phyloP scores from a whole-genome alignment of 2,888 invertebrate species.

The Microplitis manilae region DNA sequence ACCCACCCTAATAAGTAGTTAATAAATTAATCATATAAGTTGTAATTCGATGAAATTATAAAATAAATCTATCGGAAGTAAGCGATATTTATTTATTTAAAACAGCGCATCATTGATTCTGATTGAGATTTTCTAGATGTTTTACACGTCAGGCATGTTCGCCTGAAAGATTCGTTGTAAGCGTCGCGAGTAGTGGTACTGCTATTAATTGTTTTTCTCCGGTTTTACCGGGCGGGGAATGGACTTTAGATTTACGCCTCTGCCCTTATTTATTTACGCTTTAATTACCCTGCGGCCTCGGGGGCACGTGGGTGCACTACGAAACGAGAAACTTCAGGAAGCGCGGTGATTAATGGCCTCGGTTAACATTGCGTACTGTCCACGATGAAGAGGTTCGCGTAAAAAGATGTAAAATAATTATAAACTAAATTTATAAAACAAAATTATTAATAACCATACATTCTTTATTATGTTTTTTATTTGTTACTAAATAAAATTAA shows the following conservation, averaged over 20 bases:
- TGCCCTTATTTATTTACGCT: constrained; percentile 69
- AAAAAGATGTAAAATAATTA: constrained; percentile 28
- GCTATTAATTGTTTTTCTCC: constrained; percentile 59
- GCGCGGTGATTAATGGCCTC: constrained; percentile 52
- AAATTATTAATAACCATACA: constrained; percentile 31
- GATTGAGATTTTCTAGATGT: constrained; percentile 19
- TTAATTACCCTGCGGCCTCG: constrained; percentile 66
- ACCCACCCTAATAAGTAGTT: too few relatives aligned
- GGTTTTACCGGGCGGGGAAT: constrained; percentile 47
- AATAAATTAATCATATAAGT: too few relatives aligned
- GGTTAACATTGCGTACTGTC: constrained; percentile 58
- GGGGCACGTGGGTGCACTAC: constrained; percentile 54
- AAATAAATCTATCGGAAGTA: background rate
- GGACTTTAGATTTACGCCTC: constrained; percentile 63
- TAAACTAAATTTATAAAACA: constrained; percentile 40
- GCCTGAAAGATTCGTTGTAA: constrained; percentile 26
- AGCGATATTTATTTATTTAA: background rate
- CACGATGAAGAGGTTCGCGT: constrained; percentile 38
- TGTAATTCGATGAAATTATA: background rate
- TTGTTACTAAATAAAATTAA: too few relatives aligned
- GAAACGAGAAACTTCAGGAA: constrained; percentile 67
- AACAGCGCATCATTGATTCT: background rate
- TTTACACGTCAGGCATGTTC: constrained; percentile 39
- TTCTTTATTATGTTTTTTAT: background rate
- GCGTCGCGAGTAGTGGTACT: constrained; percentile 19